Base-by-base conservation (phyloP, 2,113 vertebrate genomes). In the Myxocyprinus asiaticus region DNA sequence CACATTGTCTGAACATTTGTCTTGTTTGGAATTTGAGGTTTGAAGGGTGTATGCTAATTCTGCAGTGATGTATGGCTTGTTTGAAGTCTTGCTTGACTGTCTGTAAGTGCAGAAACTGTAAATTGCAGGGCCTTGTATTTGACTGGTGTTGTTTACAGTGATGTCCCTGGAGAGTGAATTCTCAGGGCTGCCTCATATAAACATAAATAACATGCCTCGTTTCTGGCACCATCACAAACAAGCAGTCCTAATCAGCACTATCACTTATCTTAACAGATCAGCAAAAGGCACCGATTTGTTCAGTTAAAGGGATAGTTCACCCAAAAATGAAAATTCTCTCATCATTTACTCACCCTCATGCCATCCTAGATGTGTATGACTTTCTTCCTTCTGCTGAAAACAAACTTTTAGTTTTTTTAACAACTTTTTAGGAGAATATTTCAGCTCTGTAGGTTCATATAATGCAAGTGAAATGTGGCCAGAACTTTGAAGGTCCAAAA, bases 221-320 rank as follows among this genome's bases (percentile, higher is more conserved):
- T 42, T 80, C 63, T 65, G 17, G n/a, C 22, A 59, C 56, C 17
- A 47, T 73, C 3, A 10, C 45, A 56, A 59, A 44, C 58, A 55
- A 68, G 66, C 77, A 50, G 61, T 59, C 63, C 79, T 66, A 78
- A 74, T 74, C 55, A 68, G 78, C 65, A 59, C 56, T 48, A 73
- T 79, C 56, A 72, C 67, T 82, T 74, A 78, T 81, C 65, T 77
- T 15, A 72, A 59, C 44, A 68, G 79, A 77, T 64, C 53, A n/a
- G 55, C 71, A 7, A 14, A 67, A 65, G 50, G 33, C 22, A 43
- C 33, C 48, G 69, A 45, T 70, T 73, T 43, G 50, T 77, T 81
- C 55, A 68, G 4, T 63, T 59, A 12, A 69, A 65, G 77, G 3
- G 22, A 33, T 33, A 33, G 22, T 33, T 33, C 22, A 33, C 22